Percentiles rank a stretch among this genome's conserved stretches.
Evolutionary conservation across 2,113 vertebrate species (phyloP).

Genomic region (Cryptotis parvus): DNA sequence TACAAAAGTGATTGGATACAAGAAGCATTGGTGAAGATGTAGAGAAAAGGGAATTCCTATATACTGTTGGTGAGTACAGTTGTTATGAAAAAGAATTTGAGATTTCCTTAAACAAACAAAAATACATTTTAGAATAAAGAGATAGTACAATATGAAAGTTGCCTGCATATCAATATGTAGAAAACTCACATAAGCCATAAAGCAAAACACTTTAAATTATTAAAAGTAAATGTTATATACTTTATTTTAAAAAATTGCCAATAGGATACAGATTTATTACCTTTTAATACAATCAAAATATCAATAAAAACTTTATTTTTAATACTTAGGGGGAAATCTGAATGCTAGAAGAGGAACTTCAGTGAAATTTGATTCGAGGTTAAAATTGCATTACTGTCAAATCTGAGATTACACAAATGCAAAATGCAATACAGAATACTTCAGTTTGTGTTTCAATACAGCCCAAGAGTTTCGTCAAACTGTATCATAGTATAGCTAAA

Average conservation of each 20-base stretch:
- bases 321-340: slow-evolving; percentile 11
- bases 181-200: background rate
- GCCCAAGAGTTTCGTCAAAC: slow-evolving; percentile 69
- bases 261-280: background rate
- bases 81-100: too few species aligned
- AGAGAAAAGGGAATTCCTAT: too few species aligned
- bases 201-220: too few species aligned
- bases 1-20: too few species aligned
- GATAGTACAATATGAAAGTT: background rate
- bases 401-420: slow-evolving; percentile 25
- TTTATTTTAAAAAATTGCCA: slow-evolving; percentile 20
- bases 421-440: slow-evolving; percentile 24
- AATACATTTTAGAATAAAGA: background rate
- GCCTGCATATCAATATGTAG: background rate
- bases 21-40: too few species aligned
- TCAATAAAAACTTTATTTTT: background rate
- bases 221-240: background rate
- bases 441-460: slow-evolving; percentile 64
- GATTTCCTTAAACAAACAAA: too few species aligned
- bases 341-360: background rate
- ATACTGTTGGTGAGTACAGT: too few species aligned
- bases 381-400: background rate
- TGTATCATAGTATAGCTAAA: slow-evolving; percentile 37
- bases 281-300: background rate
- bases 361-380: background rate